phyloP scores from a whole-genome alignment of 2,797 vertebrate species.

The Amniataba percoides region DNA sequence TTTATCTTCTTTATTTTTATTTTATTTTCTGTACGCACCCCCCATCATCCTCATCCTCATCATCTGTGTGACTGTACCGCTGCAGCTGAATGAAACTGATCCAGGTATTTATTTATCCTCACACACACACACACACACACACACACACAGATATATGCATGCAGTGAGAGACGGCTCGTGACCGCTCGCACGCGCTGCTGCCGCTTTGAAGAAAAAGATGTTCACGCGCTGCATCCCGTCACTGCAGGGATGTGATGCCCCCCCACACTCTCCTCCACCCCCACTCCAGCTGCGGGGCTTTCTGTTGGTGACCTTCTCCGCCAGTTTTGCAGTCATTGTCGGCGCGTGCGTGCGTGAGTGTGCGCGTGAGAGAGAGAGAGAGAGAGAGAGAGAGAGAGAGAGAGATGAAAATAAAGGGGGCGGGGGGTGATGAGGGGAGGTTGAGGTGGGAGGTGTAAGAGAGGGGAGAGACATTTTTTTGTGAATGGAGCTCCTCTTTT shows the following conservation, averaged over 20 bases:
- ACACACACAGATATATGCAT: background rate
- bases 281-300: constrained; percentile 21
- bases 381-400: constrained; percentile 25
- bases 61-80: no score
- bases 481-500: constrained; percentile 77
- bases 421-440: constrained; percentile 12
- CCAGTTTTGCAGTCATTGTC: constrained; percentile 67
- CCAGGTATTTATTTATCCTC: constrained; percentile 59
- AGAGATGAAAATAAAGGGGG: constrained; percentile 44
- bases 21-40: no score
- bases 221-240: constrained; percentile 18
- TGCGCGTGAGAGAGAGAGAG: background rate
- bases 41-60: no score
- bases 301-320: constrained; percentile 72
- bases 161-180: constrained; percentile 1
- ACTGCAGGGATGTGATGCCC: constrained; percentile 34
- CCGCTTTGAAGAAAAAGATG: background rate
- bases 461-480: constrained; percentile 62
- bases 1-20: constrained; percentile 9
- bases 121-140: background rate
- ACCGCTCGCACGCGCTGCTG: background rate
- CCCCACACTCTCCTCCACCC: no score
- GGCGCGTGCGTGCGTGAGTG: constrained; percentile 22
- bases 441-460: constrained; percentile 32
- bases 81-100: constrained; percentile 80